Conservation (phyloP, 2,113 vertebrate species). For the Eudyptes chrysolophus region DNA sequence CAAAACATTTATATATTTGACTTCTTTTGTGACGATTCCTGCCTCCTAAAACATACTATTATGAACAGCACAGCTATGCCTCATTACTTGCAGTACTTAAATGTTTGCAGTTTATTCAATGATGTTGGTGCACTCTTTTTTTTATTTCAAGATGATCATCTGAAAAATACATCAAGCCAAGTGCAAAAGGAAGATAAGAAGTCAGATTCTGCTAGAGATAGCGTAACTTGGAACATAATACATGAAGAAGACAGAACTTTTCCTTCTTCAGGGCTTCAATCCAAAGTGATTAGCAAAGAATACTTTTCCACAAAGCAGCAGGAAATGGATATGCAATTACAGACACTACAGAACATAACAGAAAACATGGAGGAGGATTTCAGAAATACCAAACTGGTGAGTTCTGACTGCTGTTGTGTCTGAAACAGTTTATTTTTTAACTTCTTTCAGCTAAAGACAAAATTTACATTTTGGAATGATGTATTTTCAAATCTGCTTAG, state of each 20-base stretch:
- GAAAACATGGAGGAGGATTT: constrained; percentile 85
- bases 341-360: constrained; percentile 80
- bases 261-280: background rate
- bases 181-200: background rate
- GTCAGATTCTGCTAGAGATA: background rate
- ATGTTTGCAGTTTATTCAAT: background rate
- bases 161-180: background rate
- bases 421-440: background rate
- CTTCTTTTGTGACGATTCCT: background rate
- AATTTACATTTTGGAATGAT: background rate
- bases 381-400: constrained; percentile 73
- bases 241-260: background rate
- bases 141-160: background rate
- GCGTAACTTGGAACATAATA: constrained; percentile 11
- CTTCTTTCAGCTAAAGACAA: background rate
- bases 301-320: constrained; percentile 76
- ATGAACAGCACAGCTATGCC: background rate
- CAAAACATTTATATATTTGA: background rate
- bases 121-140: background rate
- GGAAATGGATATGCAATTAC: constrained; percentile 81
- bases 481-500: background rate
- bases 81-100: background rate
- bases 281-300: background rate
- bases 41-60: background rate
- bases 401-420: background rate